These are phyloP conservation scores for Sylvietta virens DNA, from an alignment of 2,113 vertebrate genomes.

Conservation along the genomic window DNA sequence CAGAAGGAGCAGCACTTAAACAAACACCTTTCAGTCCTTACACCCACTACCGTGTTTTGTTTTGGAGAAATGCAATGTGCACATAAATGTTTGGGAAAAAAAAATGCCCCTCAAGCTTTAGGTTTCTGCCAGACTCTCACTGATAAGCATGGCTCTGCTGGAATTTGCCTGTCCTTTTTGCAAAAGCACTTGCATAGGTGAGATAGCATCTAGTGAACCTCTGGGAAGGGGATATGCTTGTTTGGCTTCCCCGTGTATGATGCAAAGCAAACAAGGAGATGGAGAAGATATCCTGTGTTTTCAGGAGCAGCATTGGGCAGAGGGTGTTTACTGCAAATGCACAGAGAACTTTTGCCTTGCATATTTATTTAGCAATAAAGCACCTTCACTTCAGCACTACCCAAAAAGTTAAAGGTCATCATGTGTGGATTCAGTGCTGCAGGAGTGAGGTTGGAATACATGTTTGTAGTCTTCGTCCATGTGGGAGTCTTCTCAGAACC, in stretches of 20 bases:
- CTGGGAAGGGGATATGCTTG: conserved; percentile 19
- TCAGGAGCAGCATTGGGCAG: not conserved
- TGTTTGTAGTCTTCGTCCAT: not conserved
- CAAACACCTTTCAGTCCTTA: not conserved
- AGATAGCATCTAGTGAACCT: conserved; percentile 47
- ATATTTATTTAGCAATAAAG: conserved; percentile 24
- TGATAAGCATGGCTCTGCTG: not conserved
- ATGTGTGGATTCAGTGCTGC: not conserved
- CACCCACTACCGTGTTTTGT: not conserved
- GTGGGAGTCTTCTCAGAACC: not conserved
- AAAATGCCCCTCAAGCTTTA: not conserved
- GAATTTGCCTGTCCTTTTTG: conserved; percentile 25
- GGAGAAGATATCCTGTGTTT: conserved; percentile 30
- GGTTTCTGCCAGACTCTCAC: not conserved
- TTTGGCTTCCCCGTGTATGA: not conserved
- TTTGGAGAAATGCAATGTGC: not conserved
- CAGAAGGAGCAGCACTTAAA: not conserved
- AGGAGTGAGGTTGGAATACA: not conserved
- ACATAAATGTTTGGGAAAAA: not conserved
- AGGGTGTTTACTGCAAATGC: conserved; percentile 2
- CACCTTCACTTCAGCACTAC: not conserved
- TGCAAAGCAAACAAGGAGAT: conserved; percentile 53
- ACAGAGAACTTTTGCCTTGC: not conserved
- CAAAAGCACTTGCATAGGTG: not conserved
- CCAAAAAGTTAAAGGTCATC: not conserved